These are phyloP conservation scores for Chinchilla lanigera DNA, from an alignment of 2,113 vertebrate species.

Conservation along the genomic window DNA sequence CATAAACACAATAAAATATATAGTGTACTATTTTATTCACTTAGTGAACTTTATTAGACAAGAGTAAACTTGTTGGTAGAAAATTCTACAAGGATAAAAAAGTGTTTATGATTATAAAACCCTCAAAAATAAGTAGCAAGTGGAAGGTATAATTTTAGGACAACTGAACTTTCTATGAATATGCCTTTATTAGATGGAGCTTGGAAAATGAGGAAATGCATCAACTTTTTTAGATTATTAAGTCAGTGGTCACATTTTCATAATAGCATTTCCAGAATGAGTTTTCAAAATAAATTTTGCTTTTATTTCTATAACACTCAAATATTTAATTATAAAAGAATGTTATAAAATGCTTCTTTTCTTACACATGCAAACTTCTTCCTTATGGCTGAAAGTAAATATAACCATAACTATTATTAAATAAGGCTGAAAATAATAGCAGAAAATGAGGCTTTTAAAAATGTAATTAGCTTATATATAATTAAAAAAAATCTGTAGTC, in stretches of 20 bases:
- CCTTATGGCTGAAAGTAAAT: not conserved
- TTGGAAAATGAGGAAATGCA: not conserved
- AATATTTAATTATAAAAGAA: constrained; percentile 36
- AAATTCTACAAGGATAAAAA: not conserved
- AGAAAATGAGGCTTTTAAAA: not conserved
- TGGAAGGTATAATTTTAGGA: not conserved
- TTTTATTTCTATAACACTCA: not conserved
- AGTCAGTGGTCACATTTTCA: not conserved
- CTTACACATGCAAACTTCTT: not conserved
- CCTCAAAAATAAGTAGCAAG: not conserved
- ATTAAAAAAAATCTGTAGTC: not conserved
- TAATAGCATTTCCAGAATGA: not conserved
- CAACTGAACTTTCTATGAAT: not conserved
- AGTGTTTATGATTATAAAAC: not conserved
- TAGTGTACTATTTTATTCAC: not conserved
- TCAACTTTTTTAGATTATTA: not conserved
- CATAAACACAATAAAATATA: not conserved
- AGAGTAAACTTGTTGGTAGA: not conserved
- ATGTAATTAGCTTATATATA: not conserved
- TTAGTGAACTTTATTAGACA: not conserved
- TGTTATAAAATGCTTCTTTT: not conserved
- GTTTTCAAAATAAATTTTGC: not conserved
- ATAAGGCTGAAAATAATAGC: not conserved
- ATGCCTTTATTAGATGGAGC: not conserved
- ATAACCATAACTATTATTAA: not conserved